Evolutionary conservation across 2,797 vertebrate species (phyloP), one percentile per base, ranked within the genome.

Genomic region (Triplophysa bombifrons): DNA sequence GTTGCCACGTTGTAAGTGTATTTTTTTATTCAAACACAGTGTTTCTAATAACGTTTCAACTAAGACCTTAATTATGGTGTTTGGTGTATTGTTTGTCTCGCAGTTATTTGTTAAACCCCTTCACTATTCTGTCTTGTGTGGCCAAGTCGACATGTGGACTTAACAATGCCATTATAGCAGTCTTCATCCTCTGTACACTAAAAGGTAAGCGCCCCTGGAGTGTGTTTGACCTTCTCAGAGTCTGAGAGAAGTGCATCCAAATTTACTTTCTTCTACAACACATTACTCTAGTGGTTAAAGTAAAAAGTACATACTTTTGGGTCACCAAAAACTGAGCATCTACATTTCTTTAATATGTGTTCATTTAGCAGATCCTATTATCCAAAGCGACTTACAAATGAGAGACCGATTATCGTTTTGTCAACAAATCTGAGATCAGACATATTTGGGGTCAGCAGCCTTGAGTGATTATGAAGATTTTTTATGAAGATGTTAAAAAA

Each of bases 41-140:
- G 9, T 41, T 41, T 11, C 10, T 11, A 41, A 11, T 41, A 41
- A 41, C 4, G 41, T 41, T 41, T 41, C 41, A 60, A 44, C 8
- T n/a, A 60, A 34, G 19, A 17, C 51, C n/a, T 44, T 13, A 2
- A 25, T 51, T 61, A 30, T 53, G 2, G 71, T 2, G 3, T 66
- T 72, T 64, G 3, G 2, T n/a, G 17, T 64, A 16, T 60, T 71
- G 90, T 76, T 81, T 91, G 67, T 90, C 79, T 88, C 88, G 19
- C 91, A 99, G 97, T 90, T 99, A 99, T 83, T 91, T 99, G 85
- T 86, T 99, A 89, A 99, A 98, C 91, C 98, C 97, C 9, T 99
- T 98, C 89, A 97, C 95, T 69, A 91, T 99, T 90, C 91, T 98
- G 84, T 98, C 96, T 83, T 99, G 98, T 76, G 95, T 99, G 41